Evolutionary conservation across 35 echinoderm and acorn worm genomes (phyloP), one percentile per base, ranked within the genome.

Genomic region (Diadema setosum): DNA sequence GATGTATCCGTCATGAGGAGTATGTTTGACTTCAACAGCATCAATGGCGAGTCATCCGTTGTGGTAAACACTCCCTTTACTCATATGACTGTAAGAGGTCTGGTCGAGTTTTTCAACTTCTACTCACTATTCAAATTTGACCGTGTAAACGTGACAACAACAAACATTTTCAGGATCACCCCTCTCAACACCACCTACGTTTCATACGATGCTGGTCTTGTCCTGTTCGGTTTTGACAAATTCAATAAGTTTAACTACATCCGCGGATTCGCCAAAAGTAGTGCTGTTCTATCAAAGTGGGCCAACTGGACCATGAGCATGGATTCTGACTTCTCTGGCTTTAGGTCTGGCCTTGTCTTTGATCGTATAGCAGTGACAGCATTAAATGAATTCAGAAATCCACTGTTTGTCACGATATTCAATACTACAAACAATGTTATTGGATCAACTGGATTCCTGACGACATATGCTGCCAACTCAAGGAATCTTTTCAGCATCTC

Each of bases 11-110:
- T 82, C 74, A 87, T 93, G 83, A 29, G 41, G 15, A 34, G 76
- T 16, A 43, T 87, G 31, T 87, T 87, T 43, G 75, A 81, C 7
- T 97, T 97, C 81, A 44, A 83, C 17, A 45, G 81, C 24, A 58
- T 93, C 31, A 97, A 90, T 93, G 91, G 87, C 15, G 87, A 84
- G 12, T 70, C 84, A 25, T 87, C 32, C 11, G 49, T 70, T 25
- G 30, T 55, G 7, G 41, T 87, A 30, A 87, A 58, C 64, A 87
- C 73, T 23, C 84, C 91, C 12, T 5, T 93, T 20, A 82, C 49
- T 32, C 42, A 84, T 27, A 48, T 81, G 46, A 85, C 70, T 45
- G 61, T 52, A 23, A 34, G 57, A 31, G 70, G 59, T 58, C 59
- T 64, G 25, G 42, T 76, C 29, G 81, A 88, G 32, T 56, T 93